Base-by-base conservation (phyloP, 2,888 invertebrate genomes). In the Pristionchus fissidentatus region DNA sequence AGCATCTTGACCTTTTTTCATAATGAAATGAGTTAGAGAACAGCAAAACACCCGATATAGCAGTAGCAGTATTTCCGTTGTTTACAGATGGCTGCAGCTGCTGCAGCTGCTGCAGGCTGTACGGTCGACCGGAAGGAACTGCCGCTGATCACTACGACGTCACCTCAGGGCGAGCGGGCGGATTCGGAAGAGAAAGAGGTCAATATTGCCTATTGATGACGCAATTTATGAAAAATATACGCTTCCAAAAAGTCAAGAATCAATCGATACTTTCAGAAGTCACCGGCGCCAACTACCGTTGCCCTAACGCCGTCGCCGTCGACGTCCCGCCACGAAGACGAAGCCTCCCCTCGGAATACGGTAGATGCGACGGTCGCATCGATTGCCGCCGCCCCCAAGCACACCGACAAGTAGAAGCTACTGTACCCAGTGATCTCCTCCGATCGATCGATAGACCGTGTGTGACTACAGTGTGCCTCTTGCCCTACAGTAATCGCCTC, bases 291-390 rank as follows among this genome's bases (percentile, higher is more conserved):
- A 3, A 49, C 49, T 49, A 77, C 75, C 75, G 75, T 77, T 19
- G 49, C 3, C 49, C 49, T 77, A 7, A 77, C 75, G 29, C 75
- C 75, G 29, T 77, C 75, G 0, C 75, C 75, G 8, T 77, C 75
- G 49, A 49, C 75, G 49, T 77, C 49, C 75, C 75, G 75, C 38
- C 70, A 70, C 70, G 70, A 70, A 70, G 70, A 70, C 32, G 70
- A 70, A 26, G 15, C 22, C 62, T 66, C 62, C 22, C 62, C 62
- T 8, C 41, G 43, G 70, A 7, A 8, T 70, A 70, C 70, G n/a
- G 70, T 70, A 70, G 70, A 41, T 26, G 8, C 70, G 43, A 60
- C 57, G 26, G 57, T 32, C 32, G 41, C 13, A 43, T 70, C 70
- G 43, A 43, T 70, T 41, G 70, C n/a, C n/a, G n/a, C n/a, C n/a